phyloP scores from a whole-genome alignment of 2,888 invertebrate species.

The Euphydryas editha region DNA sequence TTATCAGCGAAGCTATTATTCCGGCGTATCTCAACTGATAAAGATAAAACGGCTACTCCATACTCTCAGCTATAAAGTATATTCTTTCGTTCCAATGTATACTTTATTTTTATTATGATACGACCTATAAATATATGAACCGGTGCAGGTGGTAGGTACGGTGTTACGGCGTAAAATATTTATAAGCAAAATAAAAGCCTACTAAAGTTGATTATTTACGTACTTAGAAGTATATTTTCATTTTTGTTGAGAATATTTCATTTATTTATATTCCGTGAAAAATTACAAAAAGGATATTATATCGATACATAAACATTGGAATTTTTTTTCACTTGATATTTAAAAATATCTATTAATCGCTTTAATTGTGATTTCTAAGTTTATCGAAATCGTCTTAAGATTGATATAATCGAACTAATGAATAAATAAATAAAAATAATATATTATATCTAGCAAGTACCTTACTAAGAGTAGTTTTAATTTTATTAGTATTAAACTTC shows the following conservation, averaged over 20 bases:
- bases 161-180: background rate
- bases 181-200: slow-evolving; percentile 3
- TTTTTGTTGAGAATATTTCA: background rate
- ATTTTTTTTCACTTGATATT: too few species aligned
- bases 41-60: slow-evolving; percentile 30
- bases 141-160: too few species aligned
- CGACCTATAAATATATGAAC: background rate
- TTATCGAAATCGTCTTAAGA: too few species aligned
- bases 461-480: slow-evolving; percentile 3
- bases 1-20: slow-evolving; percentile 60
- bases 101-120: slow-evolving; percentile 1
- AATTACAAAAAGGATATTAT: background rate
- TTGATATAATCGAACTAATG: too few species aligned
- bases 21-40: slow-evolving; percentile 60
- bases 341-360: too few species aligned
- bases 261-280: background rate
- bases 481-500: background rate
- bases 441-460: too few species aligned
- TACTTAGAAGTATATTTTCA: background rate
- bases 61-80: background rate
- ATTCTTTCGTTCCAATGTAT: background rate
- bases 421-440: too few species aligned
- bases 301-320: background rate
- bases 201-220: slow-evolving; percentile 3
- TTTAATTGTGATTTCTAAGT: too few species aligned